Conservation (phyloP, 1,140 invertebrate genomes). For the Philaenus spumarius region DNA sequence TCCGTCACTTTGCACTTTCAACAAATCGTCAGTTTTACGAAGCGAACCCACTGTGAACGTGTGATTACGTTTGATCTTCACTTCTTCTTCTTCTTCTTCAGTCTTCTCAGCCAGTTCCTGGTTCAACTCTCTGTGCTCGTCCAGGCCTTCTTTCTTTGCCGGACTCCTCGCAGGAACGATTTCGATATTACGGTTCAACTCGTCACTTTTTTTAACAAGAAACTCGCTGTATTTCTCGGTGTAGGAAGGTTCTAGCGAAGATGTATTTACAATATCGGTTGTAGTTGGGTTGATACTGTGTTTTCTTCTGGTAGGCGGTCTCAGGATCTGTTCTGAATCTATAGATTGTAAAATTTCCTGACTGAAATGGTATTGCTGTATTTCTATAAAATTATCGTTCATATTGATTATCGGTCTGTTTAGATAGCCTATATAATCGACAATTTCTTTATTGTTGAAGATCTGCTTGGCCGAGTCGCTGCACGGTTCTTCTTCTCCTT, state of each 20-base stretch:
- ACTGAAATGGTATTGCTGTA: conserved; percentile 9
- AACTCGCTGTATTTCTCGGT: conserved; percentile 11
- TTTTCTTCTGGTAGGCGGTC: conserved; percentile 8
- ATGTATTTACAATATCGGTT: conserved; percentile 2
- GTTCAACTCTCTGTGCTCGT: neutral
- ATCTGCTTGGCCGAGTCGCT: neutral
- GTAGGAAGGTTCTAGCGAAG: neutral
- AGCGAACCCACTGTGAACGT: neutral
- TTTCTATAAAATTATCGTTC: conserved; percentile 17
- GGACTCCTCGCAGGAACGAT: neutral
- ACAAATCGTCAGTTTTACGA: neutral
- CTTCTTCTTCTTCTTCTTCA: neutral
- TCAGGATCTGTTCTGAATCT: neutral
- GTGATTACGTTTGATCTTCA: neutral
- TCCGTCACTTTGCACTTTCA: neutral
- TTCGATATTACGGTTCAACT: neutral
- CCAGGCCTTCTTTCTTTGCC: neutral
- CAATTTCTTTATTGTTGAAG: conserved; percentile 4
- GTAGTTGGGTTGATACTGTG: neutral
- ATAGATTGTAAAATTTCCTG: neutral
- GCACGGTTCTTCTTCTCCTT: neutral
- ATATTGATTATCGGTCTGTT: conserved; percentile 12
- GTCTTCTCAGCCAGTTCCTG: neutral
- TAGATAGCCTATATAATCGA: conserved; percentile 6
- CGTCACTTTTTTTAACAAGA: conserved; percentile 3